Evolutionary conservation across 1,140 invertebrate genomes (phyloP), one percentile per base, ranked within the genome.

Genomic region (Ericerus pela): DNA sequence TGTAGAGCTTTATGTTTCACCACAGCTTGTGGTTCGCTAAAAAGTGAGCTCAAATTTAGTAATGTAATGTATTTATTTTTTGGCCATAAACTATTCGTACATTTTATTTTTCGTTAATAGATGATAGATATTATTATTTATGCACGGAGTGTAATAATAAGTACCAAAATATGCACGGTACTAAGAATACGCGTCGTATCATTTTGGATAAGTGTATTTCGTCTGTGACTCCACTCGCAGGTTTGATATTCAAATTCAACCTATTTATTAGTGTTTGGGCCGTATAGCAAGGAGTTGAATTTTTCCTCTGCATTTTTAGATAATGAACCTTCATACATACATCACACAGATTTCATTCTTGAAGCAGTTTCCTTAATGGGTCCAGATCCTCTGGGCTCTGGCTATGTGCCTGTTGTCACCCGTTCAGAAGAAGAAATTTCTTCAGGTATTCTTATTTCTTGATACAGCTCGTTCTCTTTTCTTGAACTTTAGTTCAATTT

Each of bases 371-470:
- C 33, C 24, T 43, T 12, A 3, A 36, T 65, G 38, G 70, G 73
- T 16, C 56, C 64, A 56, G 79, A 81, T 65, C 76, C 76, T 5
- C 64, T 81, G 2, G 79, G 79, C 10, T 63, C 69, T 5, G 67
- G 66, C 16, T 64, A 68, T 10, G 67, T 78, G 2, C 66, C 68
- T 1, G 60, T 58, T 24, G 64, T 71, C 10, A 64, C 60, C 33
- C 24, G 62, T 61, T 36, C 61, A 63, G 57, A 26, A 58, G 37
- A 56, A 58, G 56, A 55, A 56, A 55, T 53, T 58, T 18, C 27
- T 1, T n/a, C n/a, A n/a, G n/a, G n/a, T n/a, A n/a, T n/a, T n/a
- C n/a, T n/a, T n/a, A n/a, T n/a, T n/a, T n/a, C n/a, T n/a, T n/a
- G n/a, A n/a, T n/a, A n/a, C n/a, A n/a, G n/a, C n/a, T n/a, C n/a